Base-by-base conservation (phyloP, 1,140 invertebrate species). In the Whitmania pigra region DNA sequence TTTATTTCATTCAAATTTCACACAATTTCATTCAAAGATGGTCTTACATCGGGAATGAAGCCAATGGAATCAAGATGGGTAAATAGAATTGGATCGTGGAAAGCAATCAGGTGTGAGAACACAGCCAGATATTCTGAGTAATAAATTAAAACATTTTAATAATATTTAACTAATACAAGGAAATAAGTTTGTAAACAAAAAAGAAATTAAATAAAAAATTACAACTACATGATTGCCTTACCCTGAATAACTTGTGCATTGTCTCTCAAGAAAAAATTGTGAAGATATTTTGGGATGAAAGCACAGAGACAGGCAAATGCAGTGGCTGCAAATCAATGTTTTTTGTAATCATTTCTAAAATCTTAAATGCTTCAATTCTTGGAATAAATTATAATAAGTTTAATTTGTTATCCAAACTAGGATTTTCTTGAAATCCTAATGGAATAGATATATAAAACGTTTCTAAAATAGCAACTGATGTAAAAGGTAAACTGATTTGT, bases 261-360 rank as follows among this genome's bases (percentile, higher is more conserved):
- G 81, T 99, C 96, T 80, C 95, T 95, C n/a, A 97, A 82, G 81
- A 99, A 99, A 81, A 99, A 98, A 79, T 94, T 93, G 80, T 97
- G 88, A 9, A 98, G 85, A 85, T 97, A 99, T 81, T 94, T 95
- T 7, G 91, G 89, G 76, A 99, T 94, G 80, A 99, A 99, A 1
- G 89, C 87, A 43, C 90, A 90, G 2, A 99, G 84, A 82, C 94
- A 97, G 6, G 92, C 88, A 83, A 92, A 98, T 0, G 96, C 95
- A 75, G 92, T 84, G 53, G 93, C 92, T 94, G 79, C 74, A 86
- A 86, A 68, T 75, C 78, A 49, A 17, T 36, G 31, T 36, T 3
- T 3, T 36, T 36, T 36, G 31, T 36, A 36, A 36, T 36, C 31
- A 36, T 36, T 36, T 36, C 6, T 6, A 36, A 36, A 2, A 36